Evolutionary conservation across 1,140 invertebrate genomes (phyloP).

Genomic region (Sarcophaga bullata): DNA sequence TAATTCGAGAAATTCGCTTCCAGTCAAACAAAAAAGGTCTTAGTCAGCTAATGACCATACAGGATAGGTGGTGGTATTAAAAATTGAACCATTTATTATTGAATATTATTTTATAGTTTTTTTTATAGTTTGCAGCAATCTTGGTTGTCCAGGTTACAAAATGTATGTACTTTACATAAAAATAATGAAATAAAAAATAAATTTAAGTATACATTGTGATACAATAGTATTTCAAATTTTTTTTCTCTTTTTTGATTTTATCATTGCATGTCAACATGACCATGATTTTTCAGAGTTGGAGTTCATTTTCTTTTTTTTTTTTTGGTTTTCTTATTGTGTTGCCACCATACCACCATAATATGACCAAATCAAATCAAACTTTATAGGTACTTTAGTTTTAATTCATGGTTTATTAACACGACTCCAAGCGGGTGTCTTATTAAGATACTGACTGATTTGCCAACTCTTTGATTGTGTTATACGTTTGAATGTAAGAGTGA

Average conservation of each 20-base stretch:
- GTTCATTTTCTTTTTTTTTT: neutral
- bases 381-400: neutral
- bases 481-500: neutral
- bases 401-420: constrained; percentile 21
- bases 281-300: neutral
- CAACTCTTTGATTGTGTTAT: neutral
- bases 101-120: neutral
- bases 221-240: neutral
- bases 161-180: neutral
- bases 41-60: too few species aligned
- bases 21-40: too few species aligned
- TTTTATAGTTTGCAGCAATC: neutral
- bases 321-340: neutral
- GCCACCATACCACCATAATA: neutral
- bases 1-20: too few species aligned
- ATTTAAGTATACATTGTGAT: neutral
- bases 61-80: neutral
- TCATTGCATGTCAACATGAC: constrained; percentile 21
- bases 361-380: constrained; percentile 3
- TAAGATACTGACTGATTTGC: neutral
- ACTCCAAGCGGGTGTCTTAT: constrained; percentile 5
- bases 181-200: neutral
- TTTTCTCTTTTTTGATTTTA: neutral
- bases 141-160: neutral
- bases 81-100: neutral